Percentiles rank a stretch among this genome's conserved stretches.
These are phyloP conservation scores for Mythimna pallens DNA, from an alignment of 2,888 invertebrate species.

Conservation along the genomic window DNA sequence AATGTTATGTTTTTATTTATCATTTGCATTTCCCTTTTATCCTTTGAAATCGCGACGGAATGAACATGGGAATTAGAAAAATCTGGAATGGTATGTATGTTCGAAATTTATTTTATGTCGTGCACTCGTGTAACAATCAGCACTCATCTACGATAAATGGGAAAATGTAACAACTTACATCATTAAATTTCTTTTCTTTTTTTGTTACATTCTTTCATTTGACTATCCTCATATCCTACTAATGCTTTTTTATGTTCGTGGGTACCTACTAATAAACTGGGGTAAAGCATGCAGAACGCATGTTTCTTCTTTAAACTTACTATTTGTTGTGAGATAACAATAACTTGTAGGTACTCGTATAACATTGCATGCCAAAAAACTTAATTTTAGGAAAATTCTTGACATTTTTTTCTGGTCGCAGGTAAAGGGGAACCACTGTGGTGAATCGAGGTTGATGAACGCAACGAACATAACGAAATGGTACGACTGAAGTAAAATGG, in stretches of 20 bases:
- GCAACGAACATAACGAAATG: conserved; percentile 51
- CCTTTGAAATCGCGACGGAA: conserved; percentile 73
- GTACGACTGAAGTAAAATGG: conserved; percentile 57
- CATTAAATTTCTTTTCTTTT: neutral
- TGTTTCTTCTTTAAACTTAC: conserved; percentile 77
- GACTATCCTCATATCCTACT: conserved; percentile 67
- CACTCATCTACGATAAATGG: conserved; percentile 83
- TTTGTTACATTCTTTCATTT: conserved; percentile 71
- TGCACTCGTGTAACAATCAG: conserved; percentile 84
- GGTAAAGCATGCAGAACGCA: conserved; percentile 77
- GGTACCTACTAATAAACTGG: conserved; percentile 73
- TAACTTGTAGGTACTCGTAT: conserved; percentile 65
- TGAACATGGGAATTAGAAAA: conserved; percentile 76
- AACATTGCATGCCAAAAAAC: conserved; percentile 53
- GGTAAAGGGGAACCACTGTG: conserved; percentile 81
- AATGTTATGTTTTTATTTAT: conserved; percentile 80
- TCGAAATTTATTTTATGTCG: conserved; percentile 83
- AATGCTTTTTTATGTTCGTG: conserved; percentile 78
- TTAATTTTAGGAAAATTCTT: conserved; percentile 13
- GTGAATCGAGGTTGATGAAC: conserved; percentile 65
- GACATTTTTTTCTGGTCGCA: conserved; percentile 67
- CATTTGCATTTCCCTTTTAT: conserved; percentile 75
- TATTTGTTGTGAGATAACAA: conserved; percentile 91
- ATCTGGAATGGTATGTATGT: conserved; percentile 86
- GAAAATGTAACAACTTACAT: conserved; percentile 67